A percentile compares a stretch with the other conserved stretches of the same genome.
Conservation (phyloP, 2,113 vertebrate species). For the Tretioscincus oriximinensis region DNA sequence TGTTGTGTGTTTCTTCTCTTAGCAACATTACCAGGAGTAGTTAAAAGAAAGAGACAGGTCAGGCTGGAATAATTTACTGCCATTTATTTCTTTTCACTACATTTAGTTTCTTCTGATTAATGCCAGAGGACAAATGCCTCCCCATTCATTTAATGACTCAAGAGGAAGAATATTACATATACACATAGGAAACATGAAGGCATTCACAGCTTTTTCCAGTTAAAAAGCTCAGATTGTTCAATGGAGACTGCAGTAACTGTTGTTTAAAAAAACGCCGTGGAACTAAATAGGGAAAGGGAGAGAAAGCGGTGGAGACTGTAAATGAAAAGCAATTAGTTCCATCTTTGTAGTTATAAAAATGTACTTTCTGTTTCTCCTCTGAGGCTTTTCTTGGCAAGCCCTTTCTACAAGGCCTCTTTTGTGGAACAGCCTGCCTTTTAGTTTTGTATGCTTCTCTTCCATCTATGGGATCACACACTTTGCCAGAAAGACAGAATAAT, state of each 20-base stretch:
- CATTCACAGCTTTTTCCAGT: background rate
- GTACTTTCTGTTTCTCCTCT: constrained; percentile 15
- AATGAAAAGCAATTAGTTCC: background rate
- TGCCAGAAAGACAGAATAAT: constrained; percentile 14
- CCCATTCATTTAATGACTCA: constrained; percentile 1
- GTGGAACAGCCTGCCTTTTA: background rate
- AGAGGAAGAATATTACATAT: background rate
- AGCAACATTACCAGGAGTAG: constrained; percentile 6
- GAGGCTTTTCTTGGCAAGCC: constrained; percentile 1
- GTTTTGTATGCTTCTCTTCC: constrained; percentile 2
- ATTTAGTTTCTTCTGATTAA: constrained; percentile 2
- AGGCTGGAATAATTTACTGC: background rate
- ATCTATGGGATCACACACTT: background rate
- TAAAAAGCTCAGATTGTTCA: background rate
- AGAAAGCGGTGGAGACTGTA: background rate
- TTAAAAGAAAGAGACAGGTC: background rate
- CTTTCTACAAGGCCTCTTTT: background rate
- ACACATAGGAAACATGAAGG: background rate
- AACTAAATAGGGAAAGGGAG: background rate
- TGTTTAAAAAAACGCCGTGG: background rate
- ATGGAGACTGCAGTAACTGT: background rate
- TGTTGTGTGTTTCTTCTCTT: constrained; percentile 14
- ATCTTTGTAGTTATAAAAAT: constrained; percentile 9
- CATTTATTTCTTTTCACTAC: background rate
- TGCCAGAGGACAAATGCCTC: background rate